phyloP scores from a whole-genome alignment of 2,797 vertebrate species.

The Urosaurus nigricauda region DNA sequence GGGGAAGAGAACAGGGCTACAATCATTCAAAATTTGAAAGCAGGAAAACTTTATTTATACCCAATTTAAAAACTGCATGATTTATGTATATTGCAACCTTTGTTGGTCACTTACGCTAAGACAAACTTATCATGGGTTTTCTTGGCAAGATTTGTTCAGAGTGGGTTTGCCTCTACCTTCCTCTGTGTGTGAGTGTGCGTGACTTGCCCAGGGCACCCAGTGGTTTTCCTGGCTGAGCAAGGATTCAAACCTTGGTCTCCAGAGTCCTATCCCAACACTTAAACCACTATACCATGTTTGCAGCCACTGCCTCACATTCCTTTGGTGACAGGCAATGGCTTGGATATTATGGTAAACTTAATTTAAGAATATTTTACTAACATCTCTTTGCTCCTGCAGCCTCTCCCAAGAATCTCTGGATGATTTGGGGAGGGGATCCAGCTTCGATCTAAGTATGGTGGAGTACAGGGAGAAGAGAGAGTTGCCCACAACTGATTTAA shows the following conservation, averaged over 20 bases:
- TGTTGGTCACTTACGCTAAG: too few species aligned
- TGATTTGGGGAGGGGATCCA: not conserved
- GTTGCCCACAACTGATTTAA: not conserved
- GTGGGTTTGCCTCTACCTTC: too few species aligned
- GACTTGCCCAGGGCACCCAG: too few species aligned
- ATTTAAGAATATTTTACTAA: not conserved
- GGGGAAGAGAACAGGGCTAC: not conserved
- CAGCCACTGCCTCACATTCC: not conserved
- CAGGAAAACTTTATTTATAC: not conserved
- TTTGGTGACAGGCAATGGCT: not conserved
- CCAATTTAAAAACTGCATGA: not conserved
- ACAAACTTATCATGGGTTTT: too few species aligned
- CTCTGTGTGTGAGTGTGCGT: too few species aligned
- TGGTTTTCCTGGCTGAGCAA: too few species aligned
- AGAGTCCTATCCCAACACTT: too few species aligned
- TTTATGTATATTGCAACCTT: not conserved
- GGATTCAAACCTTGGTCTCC: too few species aligned
- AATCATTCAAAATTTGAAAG: not conserved
- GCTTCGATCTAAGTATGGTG: not conserved
- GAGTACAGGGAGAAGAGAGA: not conserved
- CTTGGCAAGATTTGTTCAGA: too few species aligned
- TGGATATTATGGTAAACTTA: not conserved
- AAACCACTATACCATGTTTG: too few species aligned
- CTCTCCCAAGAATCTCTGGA: not conserved
- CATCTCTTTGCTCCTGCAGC: not conserved